Conservation (phyloP, 2,888 invertebrate species). For the Drosophila histrio region DNA sequence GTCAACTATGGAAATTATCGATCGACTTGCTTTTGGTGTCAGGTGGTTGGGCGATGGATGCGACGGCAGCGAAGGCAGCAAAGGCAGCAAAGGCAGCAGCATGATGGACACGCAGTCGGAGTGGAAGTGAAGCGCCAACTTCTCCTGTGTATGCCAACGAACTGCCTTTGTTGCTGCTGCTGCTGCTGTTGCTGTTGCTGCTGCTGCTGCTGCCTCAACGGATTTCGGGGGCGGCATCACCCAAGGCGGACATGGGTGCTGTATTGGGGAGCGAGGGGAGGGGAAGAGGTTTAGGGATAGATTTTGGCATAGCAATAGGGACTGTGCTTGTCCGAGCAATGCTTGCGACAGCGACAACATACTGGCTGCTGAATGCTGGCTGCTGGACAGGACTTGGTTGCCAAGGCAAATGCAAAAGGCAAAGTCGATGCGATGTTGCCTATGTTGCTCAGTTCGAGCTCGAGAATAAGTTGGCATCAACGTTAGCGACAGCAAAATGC, state of each 20-base stretch:
- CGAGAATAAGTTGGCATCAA: constrained; percentile 75
- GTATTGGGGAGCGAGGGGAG: constrained; percentile 27
- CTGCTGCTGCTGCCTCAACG: constrained; percentile 44
- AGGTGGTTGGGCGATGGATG: constrained; percentile 79
- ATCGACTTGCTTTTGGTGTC: constrained; percentile 83
- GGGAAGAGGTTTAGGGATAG: constrained; percentile 40
- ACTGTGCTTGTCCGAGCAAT: constrained; percentile 18
- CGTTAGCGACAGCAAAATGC: constrained; percentile 67
- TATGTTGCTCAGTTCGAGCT: constrained; percentile 54
- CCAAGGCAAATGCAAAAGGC: constrained; percentile 31
- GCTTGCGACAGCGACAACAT: constrained; percentile 42
- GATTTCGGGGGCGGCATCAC: constrained; percentile 72
- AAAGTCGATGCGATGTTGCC: constrained; percentile 42
- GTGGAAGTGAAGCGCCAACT: constrained; percentile 45
- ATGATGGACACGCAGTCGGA: constrained; percentile 73
- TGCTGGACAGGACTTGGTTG: constrained; percentile 44
- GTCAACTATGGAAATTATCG: constrained; percentile 84
- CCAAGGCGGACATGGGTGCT: constrained; percentile 69
- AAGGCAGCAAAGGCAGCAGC: constrained; percentile 41
- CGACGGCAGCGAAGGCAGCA: constrained; percentile 58
- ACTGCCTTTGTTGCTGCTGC: constrained; percentile 34
- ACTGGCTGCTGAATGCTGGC: constrained; percentile 23
- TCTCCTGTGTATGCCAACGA: constrained; percentile 60
- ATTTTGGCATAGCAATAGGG: constrained; percentile 49
- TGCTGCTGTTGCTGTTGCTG: constrained; percentile 12